Percentiles rank a stretch among this genome's conserved stretches.
These are phyloP conservation scores for Sebastes trivittatus DNA, from an alignment of 2,797 vertebrate genomes.

Conservation along the genomic window DNA sequence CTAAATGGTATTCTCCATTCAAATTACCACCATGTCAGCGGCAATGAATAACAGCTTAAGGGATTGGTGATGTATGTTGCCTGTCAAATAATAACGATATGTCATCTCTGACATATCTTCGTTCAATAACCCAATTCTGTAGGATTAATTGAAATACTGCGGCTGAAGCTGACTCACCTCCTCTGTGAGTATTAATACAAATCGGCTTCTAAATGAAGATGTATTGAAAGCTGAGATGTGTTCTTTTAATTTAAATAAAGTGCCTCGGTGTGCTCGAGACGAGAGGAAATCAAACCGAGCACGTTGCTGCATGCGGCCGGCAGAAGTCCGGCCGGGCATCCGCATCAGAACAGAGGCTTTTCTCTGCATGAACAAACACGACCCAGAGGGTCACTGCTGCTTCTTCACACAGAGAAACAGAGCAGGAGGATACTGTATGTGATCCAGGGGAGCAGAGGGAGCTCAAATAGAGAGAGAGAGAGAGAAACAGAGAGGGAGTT, in stretches of 20 bases:
- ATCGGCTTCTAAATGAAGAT: slow-evolving; percentile 1
- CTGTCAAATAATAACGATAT: slow-evolving; percentile 54
- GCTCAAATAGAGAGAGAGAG: background rate
- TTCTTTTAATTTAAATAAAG: slow-evolving; percentile 29
- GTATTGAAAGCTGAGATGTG: slow-evolving; percentile 7
- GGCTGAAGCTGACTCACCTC: slow-evolving; percentile 11
- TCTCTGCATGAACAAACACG: slow-evolving; percentile 56
- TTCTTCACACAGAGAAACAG: slow-evolving; percentile 7
- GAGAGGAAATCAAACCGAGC: slow-evolving; percentile 53
- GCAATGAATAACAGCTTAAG: slow-evolving; percentile 84
- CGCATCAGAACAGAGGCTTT: slow-evolving; percentile 42
- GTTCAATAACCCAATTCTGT: slow-evolving; percentile 46
- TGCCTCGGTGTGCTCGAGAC: slow-evolving; percentile 7
- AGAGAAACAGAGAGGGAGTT: background rate
- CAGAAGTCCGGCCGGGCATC: background rate
- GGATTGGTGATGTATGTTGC: slow-evolving; percentile 52
- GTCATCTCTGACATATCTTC: slow-evolving; percentile 35
- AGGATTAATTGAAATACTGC: slow-evolving; percentile 64
- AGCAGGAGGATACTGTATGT: slow-evolving; percentile 11
- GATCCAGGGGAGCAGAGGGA: slow-evolving; percentile 26
- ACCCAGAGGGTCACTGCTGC: slow-evolving; percentile 33
- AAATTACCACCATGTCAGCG: slow-evolving; percentile 90
- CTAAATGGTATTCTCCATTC: slow-evolving; percentile 94
- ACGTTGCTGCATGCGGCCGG: no score
- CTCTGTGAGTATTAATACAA: background rate